Evolutionary conservation across 2,888 invertebrate genomes (phyloP).

Genomic region (Cheilosia scutellata): DNA sequence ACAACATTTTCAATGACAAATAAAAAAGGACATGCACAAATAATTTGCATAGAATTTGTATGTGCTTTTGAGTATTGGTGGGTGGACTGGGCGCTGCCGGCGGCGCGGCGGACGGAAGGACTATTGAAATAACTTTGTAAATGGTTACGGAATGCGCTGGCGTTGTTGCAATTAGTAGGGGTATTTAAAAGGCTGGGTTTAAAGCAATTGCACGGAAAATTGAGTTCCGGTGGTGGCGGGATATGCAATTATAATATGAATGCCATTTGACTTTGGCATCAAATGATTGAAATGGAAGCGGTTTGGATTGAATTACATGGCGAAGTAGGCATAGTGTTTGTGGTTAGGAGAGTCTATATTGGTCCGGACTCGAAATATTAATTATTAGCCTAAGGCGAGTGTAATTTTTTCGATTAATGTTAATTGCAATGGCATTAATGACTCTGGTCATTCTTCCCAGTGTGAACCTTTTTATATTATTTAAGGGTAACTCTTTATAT

Average conservation of each 20-base stretch:
- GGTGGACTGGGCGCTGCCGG: not conserved
- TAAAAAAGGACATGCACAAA: constrained; percentile 22
- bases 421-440: too few species aligned
- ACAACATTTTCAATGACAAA: not conserved
- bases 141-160: constrained; percentile 17
- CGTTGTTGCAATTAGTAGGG: constrained; percentile 41
- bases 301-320: not conserved
- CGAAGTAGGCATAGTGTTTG: not conserved
- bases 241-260: constrained; percentile 20
- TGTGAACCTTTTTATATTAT: too few species aligned
- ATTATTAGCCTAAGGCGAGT: too few species aligned
- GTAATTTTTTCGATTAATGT: too few species aligned
- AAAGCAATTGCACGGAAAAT: constrained; percentile 56
- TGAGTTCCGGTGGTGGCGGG: constrained; percentile 35
- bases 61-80: not conserved
- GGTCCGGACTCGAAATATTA: too few species aligned
- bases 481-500: too few species aligned
- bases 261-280: constrained; percentile 7
- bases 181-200: constrained; percentile 44
- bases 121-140: constrained; percentile 51
- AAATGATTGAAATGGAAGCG: not conserved
- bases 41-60: constrained; percentile 25
- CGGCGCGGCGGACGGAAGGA: constrained; percentile 3
- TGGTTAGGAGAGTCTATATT: not conserved
- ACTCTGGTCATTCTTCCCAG: too few species aligned